phyloP scores from a whole-genome alignment of 2,888 invertebrate species.

The Acleris literana region DNA sequence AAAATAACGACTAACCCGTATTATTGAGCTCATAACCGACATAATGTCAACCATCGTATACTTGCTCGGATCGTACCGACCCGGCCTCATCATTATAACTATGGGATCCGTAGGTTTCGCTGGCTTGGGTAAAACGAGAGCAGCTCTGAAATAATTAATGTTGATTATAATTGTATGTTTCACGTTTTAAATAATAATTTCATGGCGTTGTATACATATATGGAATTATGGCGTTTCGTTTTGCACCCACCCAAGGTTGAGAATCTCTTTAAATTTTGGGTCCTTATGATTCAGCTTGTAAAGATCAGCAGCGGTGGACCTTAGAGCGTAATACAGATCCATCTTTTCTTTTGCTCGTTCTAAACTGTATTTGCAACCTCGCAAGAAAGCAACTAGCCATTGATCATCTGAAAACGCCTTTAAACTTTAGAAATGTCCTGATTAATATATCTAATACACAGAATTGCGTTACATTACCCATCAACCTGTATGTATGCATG shows the following conservation, averaged over 20 bases:
- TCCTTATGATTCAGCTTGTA: conserved; percentile 52
- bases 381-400: conserved; percentile 82
- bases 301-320: conserved; percentile 79
- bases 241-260: conserved; percentile 51
- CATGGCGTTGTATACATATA: too few relatives aligned
- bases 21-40: conserved; percentile 45
- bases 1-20: conserved; percentile 46
- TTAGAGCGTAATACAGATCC: conserved; percentile 83
- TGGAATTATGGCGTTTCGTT: background rate
- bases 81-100: conserved; percentile 78
- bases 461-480: too few relatives aligned
- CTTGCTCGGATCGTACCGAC: conserved; percentile 67
- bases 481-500: too few relatives aligned
- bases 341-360: conserved; percentile 85
- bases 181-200: too few relatives aligned
- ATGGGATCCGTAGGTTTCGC: conserved; percentile 61
- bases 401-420: conserved; percentile 76
- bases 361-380: conserved; percentile 85
- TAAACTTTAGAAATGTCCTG: background rate
- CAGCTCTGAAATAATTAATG: conserved; percentile 45
- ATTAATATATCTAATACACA: too few relatives aligned
- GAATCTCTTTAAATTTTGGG: conserved; percentile 52
- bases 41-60: conserved; percentile 51
- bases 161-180: background rate
- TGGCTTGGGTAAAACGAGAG: conserved; percentile 53